phyloP scores from a whole-genome alignment of 2,888 invertebrate genomes.

The Tryphoninae sp. region DNA sequence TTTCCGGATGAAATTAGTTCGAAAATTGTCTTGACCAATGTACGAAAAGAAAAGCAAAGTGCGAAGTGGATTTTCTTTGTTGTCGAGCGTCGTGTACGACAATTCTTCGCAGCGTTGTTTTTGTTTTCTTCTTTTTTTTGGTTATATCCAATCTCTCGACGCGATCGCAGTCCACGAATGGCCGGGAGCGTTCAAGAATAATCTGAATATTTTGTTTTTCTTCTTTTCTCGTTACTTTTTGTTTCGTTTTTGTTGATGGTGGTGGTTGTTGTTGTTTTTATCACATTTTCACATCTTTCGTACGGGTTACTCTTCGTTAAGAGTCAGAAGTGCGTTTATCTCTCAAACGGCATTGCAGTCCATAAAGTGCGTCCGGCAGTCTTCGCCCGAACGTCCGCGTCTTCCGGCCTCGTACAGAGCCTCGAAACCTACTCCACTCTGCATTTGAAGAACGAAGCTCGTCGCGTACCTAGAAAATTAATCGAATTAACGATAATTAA shows the following conservation, averaged over 20 bases:
- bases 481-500: not conserved
- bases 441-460: constrained; percentile 91
- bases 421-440: constrained; percentile 88
- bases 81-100: not conserved
- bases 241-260: not conserved
- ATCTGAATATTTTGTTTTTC: constrained; percentile 30
- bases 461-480: constrained; percentile 88
- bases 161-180: constrained; percentile 3
- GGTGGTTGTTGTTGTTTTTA: constrained; percentile 11
- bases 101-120: not conserved
- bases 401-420: constrained; percentile 92
- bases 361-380: constrained; percentile 92
- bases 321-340: constrained; percentile 5
- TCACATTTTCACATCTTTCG: constrained; percentile 46
- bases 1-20: no score
- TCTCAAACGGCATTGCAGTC: constrained; percentile 95
- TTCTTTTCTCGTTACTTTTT: constrained; percentile 11
- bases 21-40: no score
- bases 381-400: constrained; percentile 92
- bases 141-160: not conserved
- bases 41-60: no score
- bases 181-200: constrained; percentile 19
- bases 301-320: constrained; percentile 23
- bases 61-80: constrained; percentile 18
- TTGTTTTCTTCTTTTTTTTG: constrained; percentile 6